Evolutionary conservation across 2,888 invertebrate species (phyloP).

Genomic region (Diogma glabrata): DNA sequence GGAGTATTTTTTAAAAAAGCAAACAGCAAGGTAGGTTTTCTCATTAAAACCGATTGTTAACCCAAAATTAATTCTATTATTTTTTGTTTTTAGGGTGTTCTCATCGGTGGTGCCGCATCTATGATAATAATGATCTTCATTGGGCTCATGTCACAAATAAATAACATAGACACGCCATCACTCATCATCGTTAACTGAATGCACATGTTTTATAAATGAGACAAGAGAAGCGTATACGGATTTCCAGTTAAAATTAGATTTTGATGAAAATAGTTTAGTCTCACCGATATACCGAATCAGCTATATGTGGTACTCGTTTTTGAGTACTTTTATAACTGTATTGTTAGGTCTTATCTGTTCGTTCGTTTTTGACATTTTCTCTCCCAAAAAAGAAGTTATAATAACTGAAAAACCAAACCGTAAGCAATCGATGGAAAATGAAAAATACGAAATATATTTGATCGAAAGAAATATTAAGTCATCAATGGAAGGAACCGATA

Average conservation of each 20-base stretch:
- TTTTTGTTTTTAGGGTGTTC: conserved; percentile 26
- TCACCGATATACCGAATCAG: conserved; percentile 60
- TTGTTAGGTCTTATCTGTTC: conserved; percentile 62
- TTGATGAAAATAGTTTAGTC: conserved; percentile 23
- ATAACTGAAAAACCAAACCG: not conserved
- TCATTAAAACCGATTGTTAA: conserved; percentile 2
- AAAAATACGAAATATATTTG: not conserved
- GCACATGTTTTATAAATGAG: conserved; percentile 28
- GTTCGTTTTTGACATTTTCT: conserved; percentile 36
- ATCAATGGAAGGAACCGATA: not conserved
- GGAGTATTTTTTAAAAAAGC: conserved; percentile 86
- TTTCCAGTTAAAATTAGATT: conserved; percentile 5
- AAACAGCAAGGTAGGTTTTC: conserved; percentile 54
- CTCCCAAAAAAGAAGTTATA: not conserved
- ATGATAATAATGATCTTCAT: conserved; percentile 32
- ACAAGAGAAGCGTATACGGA: conserved; percentile 5
- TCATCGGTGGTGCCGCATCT: conserved; percentile 32
- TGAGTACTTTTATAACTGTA: conserved; percentile 64
- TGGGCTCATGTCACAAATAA: conserved; percentile 33
- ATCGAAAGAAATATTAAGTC: not conserved
- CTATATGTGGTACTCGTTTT: conserved; percentile 82
- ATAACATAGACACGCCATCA: conserved; percentile 23
- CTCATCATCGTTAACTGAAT: conserved; percentile 28
- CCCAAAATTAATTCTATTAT: not conserved
- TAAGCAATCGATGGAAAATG: not conserved